These are phyloP conservation scores for Papilio gigon DNA, from an alignment of 2,888 invertebrate genomes.

Conservation along the genomic window DNA sequence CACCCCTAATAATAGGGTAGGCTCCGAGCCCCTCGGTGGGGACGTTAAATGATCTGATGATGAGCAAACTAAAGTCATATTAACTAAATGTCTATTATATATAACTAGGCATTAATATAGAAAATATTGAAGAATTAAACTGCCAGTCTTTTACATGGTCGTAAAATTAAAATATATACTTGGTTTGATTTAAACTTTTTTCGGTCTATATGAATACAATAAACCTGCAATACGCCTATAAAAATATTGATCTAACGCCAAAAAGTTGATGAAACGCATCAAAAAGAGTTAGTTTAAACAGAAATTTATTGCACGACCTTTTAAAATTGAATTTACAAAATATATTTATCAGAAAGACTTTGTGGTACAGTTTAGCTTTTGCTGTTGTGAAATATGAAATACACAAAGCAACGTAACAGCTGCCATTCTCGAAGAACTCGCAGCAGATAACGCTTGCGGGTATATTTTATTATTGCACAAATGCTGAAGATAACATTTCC, in stretches of 20 bases:
- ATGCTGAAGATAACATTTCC: not conserved
- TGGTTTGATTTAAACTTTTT: not conserved
- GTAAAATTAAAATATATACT: not conserved
- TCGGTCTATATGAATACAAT: not conserved
- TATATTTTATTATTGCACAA: slow-evolving; percentile 11
- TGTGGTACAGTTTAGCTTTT: slow-evolving; percentile 19
- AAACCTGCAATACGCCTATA: not conserved
- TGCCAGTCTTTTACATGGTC: not conserved
- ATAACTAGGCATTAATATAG: too few species aligned
- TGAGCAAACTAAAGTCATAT: too few species aligned
- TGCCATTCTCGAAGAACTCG: slow-evolving; percentile 13
- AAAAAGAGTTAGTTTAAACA: not conserved
- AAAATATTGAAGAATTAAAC: not conserved
- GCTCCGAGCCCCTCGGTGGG: too few species aligned
- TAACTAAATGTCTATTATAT: too few species aligned
- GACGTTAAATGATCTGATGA: too few species aligned
- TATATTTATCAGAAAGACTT: slow-evolving; percentile 16
- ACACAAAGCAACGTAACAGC: slow-evolving; percentile 33
- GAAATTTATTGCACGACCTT: not conserved
- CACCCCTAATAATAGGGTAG: too few species aligned
- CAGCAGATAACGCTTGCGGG: slow-evolving; percentile 11
- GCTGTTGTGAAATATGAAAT: slow-evolving; percentile 29
- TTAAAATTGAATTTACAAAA: slow-evolving; percentile 10
- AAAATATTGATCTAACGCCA: not conserved
- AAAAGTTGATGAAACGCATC: not conserved